phyloP scores from a whole-genome alignment of 2,797 vertebrate species.

The Poecile montanus region DNA sequence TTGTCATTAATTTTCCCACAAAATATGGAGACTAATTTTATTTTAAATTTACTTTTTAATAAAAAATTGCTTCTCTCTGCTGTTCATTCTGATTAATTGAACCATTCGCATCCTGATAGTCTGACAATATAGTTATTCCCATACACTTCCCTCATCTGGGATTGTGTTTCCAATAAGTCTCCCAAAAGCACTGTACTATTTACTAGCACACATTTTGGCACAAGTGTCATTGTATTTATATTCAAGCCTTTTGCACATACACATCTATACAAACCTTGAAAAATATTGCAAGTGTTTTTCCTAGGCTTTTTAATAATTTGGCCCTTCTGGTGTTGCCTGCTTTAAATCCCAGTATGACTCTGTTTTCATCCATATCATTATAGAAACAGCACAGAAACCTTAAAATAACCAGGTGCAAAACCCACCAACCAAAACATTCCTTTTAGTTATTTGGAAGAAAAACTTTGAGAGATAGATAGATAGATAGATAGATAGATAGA shows the following conservation, averaged over 20 bases:
- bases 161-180: conserved; percentile 6
- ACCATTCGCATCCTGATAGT: background rate
- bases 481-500: background rate
- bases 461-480: background rate
- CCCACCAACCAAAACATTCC: background rate
- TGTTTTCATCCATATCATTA: background rate
- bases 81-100: background rate
- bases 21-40: background rate
- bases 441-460: background rate
- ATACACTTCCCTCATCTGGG: conserved; percentile 12
- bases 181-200: conserved; percentile 51
- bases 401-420: conserved; percentile 15
- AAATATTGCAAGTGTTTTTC: background rate
- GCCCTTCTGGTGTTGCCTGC: background rate
- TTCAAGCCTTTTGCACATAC: background rate
- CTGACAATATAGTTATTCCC: conserved; percentile 18
- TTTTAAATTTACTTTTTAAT: background rate
- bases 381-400: conserved; percentile 1
- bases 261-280: background rate
- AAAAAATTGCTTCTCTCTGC: background rate
- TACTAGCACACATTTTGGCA: conserved; percentile 42
- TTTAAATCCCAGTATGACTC: background rate
- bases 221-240: background rate
- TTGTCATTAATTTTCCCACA: background rate
- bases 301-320: background rate